phyloP scores from a whole-genome alignment of 2,113 vertebrate species.

The Nannobrachium achirus region DNA sequence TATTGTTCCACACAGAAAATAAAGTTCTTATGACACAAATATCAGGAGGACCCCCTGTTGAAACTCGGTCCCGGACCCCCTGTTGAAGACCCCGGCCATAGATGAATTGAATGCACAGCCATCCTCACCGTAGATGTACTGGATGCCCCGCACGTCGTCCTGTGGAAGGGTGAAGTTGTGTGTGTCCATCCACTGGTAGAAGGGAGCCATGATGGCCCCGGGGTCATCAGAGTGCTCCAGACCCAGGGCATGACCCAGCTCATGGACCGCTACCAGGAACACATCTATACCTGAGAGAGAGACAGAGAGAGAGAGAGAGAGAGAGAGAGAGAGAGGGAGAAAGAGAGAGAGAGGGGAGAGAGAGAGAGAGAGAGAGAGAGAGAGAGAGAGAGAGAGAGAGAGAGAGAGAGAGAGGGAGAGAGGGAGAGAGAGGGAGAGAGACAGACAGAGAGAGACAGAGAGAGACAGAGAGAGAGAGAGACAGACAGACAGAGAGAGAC shows the following conservation, averaged over 20 bases:
- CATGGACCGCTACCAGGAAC: constrained; percentile 79
- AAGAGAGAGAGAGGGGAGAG: not conserved
- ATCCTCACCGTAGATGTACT: constrained; percentile 90
- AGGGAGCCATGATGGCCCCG: constrained; percentile 91
- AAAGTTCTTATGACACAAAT: too few relatives aligned
- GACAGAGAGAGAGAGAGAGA: not conserved
- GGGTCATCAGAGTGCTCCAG: constrained; percentile 95
- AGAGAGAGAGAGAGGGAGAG: not conserved
- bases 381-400: not conserved
- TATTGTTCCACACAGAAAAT: too few relatives aligned
- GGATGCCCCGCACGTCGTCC: constrained; percentile 91
- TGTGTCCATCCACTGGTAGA: constrained; percentile 94
- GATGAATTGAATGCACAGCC: too few relatives aligned
- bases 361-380: not conserved
- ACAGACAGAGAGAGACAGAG: too few relatives aligned
- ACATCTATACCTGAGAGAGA: not conserved
- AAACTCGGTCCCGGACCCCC: too few relatives aligned
- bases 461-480: too few relatives aligned
- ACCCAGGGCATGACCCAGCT: constrained; percentile 93
- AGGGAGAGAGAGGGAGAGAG: too few relatives aligned
- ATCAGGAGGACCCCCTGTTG: too few relatives aligned
- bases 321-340: not conserved
- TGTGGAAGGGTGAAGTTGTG: constrained; percentile 90
- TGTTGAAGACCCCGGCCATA: too few relatives aligned
- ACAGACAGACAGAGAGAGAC: too few relatives aligned